Base-by-base conservation (phyloP, 1,140 invertebrate genomes). In the Probaryconus sp. region DNA sequence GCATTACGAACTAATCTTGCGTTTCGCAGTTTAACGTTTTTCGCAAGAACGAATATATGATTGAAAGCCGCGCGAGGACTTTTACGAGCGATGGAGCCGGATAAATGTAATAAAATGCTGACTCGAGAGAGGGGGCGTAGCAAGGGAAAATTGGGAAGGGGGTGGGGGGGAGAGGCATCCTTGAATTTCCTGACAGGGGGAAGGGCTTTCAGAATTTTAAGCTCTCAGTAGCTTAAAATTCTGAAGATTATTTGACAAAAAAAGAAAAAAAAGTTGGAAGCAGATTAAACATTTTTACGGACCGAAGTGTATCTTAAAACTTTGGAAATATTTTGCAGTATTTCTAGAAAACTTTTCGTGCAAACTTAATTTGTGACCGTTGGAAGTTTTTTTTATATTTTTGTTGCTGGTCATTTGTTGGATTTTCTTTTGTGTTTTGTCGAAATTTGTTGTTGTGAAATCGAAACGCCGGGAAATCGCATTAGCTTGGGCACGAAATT, bases 51-150 rank as follows among this genome's bases (percentile, higher is more conserved):
- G 64, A 72, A 64, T 72, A 64, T 64, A 58, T 68, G 71, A 75
- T 68, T 64, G 58, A 75, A 68, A 67, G 64, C 48, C 56, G 72
- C 55, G 51, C 53, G 17, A 64, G 38, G 50, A 74, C 51, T 69
- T 75, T 75, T 68, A 75, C 56, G 71, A 75, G 42, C 48, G 50
- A 69, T 69, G 31, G 64, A 64, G 63, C 51, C 51, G 43, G 56
- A 69, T 75, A 65, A 65, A 75, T 69, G 58, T 75, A 75, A 75
- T 75, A 75, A 69, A 75, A 45, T 48, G 56, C 40, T 37, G 51
- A 35, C 14, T 17, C 42, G 33, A 17, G 20, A 28, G 31, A 2
- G 33, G 11, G 5, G 5, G 21, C 3, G n/a, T n/a, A n/a, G n/a
- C n/a, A n/a, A n/a, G n/a, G n/a, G 31, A 24, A 48, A 70, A 70